Percentiles rank a stretch among this genome's conserved stretches.
phyloP scores from a whole-genome alignment of 1,140 invertebrate genomes.

The Drosophila truncata region DNA sequence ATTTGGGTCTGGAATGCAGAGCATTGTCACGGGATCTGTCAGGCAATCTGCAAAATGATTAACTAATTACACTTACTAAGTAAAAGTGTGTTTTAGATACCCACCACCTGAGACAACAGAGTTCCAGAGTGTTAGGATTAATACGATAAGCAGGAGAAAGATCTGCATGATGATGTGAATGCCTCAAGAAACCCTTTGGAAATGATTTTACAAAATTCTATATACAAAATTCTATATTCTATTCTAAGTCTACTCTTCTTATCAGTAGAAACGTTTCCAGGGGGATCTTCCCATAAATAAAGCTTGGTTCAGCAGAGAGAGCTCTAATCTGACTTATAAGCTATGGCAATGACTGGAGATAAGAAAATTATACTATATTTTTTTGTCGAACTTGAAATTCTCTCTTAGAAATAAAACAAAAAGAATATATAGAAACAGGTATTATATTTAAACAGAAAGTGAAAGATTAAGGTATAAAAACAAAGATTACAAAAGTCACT shows the following conservation, averaged over 20 bases:
- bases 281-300: background rate
- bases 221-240: too few relatives aligned
- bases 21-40: constrained; percentile 57
- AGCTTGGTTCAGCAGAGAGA: background rate
- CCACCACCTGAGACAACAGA: constrained; percentile 8
- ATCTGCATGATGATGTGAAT: constrained; percentile 30
- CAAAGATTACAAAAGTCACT: too few relatives aligned
- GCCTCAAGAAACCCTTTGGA: background rate
- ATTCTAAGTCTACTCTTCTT: too few relatives aligned
- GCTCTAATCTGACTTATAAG: background rate
- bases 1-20: constrained; percentile 56
- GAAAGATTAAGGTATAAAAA: background rate
- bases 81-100: background rate
- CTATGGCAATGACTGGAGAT: background rate
- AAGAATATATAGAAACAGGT: background rate
- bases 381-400: background rate
- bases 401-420: background rate
- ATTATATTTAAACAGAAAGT: background rate
- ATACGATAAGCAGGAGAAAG: background rate
- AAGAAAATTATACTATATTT: background rate
- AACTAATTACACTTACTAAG: constrained; percentile 28
- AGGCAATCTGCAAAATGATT: constrained; percentile 61
- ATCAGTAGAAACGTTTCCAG: constrained; percentile 15
- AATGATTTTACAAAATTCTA: background rate
- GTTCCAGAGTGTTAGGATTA: constrained; percentile 14